Percentiles rank a stretch among this genome's conserved stretches.
phyloP scores from a whole-genome alignment of 2,797 vertebrate genomes.

The Coendou prehensilis region DNA sequence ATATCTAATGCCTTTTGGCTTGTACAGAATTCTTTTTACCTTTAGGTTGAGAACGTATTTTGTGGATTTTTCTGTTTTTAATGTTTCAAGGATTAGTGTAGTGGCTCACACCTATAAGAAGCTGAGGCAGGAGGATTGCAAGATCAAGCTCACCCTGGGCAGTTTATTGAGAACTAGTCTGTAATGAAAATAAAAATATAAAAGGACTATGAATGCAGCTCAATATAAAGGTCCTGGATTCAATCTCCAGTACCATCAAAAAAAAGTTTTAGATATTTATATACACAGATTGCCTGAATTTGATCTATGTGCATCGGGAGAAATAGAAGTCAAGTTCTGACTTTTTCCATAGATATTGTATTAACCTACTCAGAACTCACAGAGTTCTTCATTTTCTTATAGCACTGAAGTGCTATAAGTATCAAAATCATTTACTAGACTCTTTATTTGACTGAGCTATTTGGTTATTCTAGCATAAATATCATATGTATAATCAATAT shows the following conservation, averaged over 20 bases:
- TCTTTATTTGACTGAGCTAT: background rate
- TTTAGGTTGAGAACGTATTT: background rate
- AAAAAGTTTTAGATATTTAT: background rate
- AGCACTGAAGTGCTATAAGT: background rate
- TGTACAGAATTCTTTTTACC: background rate
- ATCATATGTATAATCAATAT: background rate
- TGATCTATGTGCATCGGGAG: background rate
- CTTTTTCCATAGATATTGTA: background rate
- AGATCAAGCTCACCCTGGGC: background rate
- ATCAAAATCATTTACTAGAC: background rate
- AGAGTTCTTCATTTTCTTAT: background rate
- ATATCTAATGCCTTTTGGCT: background rate
- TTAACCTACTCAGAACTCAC: background rate
- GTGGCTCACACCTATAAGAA: background rate
- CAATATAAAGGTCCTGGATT: background rate
- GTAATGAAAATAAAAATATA: background rate
- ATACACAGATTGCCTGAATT: background rate
- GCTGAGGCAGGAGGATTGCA: background rate
- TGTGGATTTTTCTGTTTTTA: background rate
- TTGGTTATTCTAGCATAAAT: background rate
- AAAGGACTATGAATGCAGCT: background rate
- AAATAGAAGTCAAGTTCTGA: background rate
- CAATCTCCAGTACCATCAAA: background rate
- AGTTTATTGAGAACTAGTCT: background rate
- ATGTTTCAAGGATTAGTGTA: background rate